Evolutionary conservation across 2,888 invertebrate genomes (phyloP).

Genomic region (Dyspetes luteomarginatus): DNA sequence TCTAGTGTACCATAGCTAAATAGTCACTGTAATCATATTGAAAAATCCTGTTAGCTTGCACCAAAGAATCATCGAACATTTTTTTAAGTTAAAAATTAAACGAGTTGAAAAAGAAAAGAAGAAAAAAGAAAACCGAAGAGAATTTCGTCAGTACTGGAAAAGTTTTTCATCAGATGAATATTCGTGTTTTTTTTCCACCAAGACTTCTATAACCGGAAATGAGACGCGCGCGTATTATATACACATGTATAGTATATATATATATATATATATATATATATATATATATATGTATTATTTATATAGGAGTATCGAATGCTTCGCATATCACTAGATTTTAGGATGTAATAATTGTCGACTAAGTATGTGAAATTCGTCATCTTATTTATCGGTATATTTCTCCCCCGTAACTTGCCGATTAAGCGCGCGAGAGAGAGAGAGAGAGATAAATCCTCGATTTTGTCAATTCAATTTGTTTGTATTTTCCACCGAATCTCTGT

Average conservation of each 20-base stretch:
- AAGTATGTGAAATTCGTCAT: conserved; percentile 23
- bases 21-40: conserved; percentile 27
- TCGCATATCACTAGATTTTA: conserved; percentile 65
- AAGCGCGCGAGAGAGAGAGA: neutral
- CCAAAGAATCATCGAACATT: conserved; percentile 65
- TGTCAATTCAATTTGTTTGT: conserved; percentile 47
- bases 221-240: neutral
- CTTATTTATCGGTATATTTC: conserved; percentile 15
- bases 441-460: conserved; percentile 34
- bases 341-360: conserved; percentile 42
- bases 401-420: conserved; percentile 35
- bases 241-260: too few species aligned
- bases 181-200: neutral
- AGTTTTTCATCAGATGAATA: neutral
- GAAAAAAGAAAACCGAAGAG: conserved; percentile 24
- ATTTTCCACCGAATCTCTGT: conserved; percentile 56
- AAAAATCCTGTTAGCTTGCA: conserved; percentile 58
- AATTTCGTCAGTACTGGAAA: neutral
- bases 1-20: conserved; percentile 14
- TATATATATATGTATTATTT: neutral
- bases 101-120: conserved; percentile 9
- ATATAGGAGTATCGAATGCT: conserved; percentile 63
- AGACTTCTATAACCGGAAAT: neutral
- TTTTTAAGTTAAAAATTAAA: conserved; percentile 18
- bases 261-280: neutral